Percentiles rank a stretch among this genome's conserved stretches.
Evolutionary conservation across 1,140 invertebrate species (phyloP).

Genomic region (Aphaenogaster rudis): DNA sequence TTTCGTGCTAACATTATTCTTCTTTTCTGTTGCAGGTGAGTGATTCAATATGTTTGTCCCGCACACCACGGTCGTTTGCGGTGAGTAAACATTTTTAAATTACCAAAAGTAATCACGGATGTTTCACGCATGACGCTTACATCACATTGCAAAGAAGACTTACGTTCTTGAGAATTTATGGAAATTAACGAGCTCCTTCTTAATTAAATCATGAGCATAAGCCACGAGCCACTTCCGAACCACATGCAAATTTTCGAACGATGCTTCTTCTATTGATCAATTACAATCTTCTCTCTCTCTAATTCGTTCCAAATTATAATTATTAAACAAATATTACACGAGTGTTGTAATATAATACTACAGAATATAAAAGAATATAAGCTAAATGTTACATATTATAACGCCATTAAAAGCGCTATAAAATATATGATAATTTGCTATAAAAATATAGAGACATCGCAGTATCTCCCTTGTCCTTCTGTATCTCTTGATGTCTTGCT

Average conservation of each 20-base stretch:
- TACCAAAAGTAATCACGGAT: background rate
- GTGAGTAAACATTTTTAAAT: conserved; percentile 44
- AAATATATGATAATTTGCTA: background rate
- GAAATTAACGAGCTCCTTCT: background rate
- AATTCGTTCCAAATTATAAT: background rate
- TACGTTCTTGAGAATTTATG: background rate
- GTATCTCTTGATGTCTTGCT: background rate
- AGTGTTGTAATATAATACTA: background rate
- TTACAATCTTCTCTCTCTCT: background rate
- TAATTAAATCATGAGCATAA: background rate
- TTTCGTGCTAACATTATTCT: conserved; percentile 28
- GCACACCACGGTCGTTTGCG: background rate
- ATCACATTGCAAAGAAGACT: background rate
- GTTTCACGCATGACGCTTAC: conserved; percentile 3
- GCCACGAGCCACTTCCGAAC: background rate
- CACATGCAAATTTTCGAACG: background rate
- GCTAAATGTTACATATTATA: background rate
- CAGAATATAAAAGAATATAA: background rate
- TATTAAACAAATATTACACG: background rate
- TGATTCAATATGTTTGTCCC: background rate
- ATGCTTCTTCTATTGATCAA: background rate
- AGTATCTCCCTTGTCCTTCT: background rate
- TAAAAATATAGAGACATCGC: conserved; percentile 19
- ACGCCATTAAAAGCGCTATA: background rate
- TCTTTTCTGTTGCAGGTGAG: conserved; percentile 72